A percentile compares a stretch with the other conserved stretches of the same genome.
These are phyloP conservation scores for Jordanella pulchra DNA, from an alignment of 2,797 vertebrate genomes.

Conservation along the genomic window DNA sequence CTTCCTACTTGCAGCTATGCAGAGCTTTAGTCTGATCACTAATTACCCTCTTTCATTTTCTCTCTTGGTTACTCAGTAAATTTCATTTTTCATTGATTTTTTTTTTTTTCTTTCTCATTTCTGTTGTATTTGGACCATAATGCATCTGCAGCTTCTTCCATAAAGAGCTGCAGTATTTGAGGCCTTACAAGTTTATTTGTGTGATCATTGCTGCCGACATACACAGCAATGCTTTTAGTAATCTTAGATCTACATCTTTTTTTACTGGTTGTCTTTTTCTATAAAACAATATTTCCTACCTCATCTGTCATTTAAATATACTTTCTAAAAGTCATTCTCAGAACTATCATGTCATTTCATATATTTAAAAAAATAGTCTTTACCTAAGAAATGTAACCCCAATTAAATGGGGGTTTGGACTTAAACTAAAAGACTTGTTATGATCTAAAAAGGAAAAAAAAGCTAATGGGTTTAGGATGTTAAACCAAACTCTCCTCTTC, in stretches of 20 bases:
- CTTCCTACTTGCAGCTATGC: constrained; percentile 29
- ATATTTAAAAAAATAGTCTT: neutral
- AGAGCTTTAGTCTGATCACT: constrained; percentile 18
- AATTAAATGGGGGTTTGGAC: neutral
- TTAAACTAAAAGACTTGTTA: no score
- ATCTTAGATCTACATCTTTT: constrained; percentile 18
- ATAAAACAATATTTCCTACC: constrained; percentile 7
- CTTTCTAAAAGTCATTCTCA: neutral
- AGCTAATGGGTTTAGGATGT: neutral
- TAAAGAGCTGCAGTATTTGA: constrained; percentile 69
- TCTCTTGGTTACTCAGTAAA: constrained; percentile 9
- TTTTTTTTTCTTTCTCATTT: constrained; percentile 26
- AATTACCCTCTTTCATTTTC: constrained; percentile 22
- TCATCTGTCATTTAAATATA: constrained; percentile 11
- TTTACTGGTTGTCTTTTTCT: constrained; percentile 8
- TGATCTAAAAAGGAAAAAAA: constrained; percentile 9
- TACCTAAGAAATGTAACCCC: neutral
- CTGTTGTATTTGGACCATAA: constrained; percentile 29
- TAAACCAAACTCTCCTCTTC: constrained; percentile 1
- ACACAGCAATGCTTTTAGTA: constrained; percentile 30
- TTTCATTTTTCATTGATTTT: constrained; percentile 31
- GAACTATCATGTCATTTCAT: neutral
- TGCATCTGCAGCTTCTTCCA: constrained; percentile 55
- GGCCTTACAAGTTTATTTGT: constrained; percentile 58
- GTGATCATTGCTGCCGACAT: constrained; percentile 49